Evolutionary conservation across 2,888 invertebrate genomes (phyloP), one percentile per base, ranked within the genome.

Genomic region (Plagodis dolabraria): DNA sequence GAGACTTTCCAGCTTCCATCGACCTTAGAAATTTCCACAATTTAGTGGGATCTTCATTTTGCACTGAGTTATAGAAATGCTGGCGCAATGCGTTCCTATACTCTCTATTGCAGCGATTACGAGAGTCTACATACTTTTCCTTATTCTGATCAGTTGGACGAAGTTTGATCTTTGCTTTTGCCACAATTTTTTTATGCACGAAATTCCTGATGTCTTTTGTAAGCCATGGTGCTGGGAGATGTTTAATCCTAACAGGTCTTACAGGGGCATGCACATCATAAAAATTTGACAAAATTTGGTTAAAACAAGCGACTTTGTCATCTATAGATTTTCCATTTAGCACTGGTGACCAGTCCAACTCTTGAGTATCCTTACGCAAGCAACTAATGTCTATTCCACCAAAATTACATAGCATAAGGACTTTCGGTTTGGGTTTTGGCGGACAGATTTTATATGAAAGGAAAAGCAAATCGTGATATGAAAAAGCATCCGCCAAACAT

Each of bases 381-480:
- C 9, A 5, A 11, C 35, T 35, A 5, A 12, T 0, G 7, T 47
- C n/a, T 0, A 47, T 47, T 5, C 7, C 36, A 47, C 47, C 7
- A 47, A 36, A 36, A 12, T 12, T 47, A 7, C 47, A 35, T 11
- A 5, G 36, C 36, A 47, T 34, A 35, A 35, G 35, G 7, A 35
- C 35, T 35, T 35, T 36, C 11, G 49, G n/a, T 10, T 50, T 50
- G 0, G 22, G 4, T 42, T 50, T 50, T 2, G 50, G 50, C 5
- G 50, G 50, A 42, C 50, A 42, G 40, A 50, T 43, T 43, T 42
- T 50, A n/a, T 50, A 50, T 7, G 33, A 50, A 0, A 50, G 36
- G 8, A 33, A 50, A n/a, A 50, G 0, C 6, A 50, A 11, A 11
- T 50, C 42, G 11, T 42, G 42, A 50, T 22, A 50, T 5, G 50